Evolutionary conservation across 2,888 invertebrate genomes (phyloP), one percentile per base, ranked within the genome.

Genomic region (Drosophila neotestacea): DNA sequence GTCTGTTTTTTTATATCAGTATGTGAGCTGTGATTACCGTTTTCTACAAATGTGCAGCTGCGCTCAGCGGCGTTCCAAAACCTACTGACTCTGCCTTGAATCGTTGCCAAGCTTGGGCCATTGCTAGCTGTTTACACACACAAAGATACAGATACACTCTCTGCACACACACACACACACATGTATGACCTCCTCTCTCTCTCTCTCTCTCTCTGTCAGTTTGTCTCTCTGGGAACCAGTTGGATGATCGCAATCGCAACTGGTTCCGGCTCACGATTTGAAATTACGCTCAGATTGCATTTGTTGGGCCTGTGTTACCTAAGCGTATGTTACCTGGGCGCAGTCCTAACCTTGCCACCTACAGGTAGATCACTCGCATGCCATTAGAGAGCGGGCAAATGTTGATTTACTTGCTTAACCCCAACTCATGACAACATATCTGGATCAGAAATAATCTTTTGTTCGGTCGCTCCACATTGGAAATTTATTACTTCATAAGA

Each of bases 61-160:
- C 87, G 84, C 89, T 80, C 82, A 82, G 79, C 89, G 90, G 90
- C 82, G 90, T 88, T 90, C 86, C 76, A 90, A 91, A 88, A 86
- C 88, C 81, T 87, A 90, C 90, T 85, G 73, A 85, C 46, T 86
- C 77, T 58, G 54, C 62, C 48, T 55, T 58, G 56, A 69, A 47
- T 32, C 60, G 51, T 47, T 59, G 55, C 36, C 46, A 52, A 59
- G 56, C 64, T 54, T 50, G 67, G 48, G 39, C 47, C 47, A 60
- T n/a, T 44, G 73, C 48, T 58, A 54, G 52, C 6, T 34, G 36
- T 48, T 44, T 47, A 32, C 27, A 58, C 80, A 60, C 54, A 54
- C 70, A 44, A 41, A 55, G 27, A 13, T 6, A 34, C 28, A 58
- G 51, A 28, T 50, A 51, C 56, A 27, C 42, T 30, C 48, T 10